phyloP scores from a whole-genome alignment of 1,140 invertebrate species.

The Campodea augens region DNA sequence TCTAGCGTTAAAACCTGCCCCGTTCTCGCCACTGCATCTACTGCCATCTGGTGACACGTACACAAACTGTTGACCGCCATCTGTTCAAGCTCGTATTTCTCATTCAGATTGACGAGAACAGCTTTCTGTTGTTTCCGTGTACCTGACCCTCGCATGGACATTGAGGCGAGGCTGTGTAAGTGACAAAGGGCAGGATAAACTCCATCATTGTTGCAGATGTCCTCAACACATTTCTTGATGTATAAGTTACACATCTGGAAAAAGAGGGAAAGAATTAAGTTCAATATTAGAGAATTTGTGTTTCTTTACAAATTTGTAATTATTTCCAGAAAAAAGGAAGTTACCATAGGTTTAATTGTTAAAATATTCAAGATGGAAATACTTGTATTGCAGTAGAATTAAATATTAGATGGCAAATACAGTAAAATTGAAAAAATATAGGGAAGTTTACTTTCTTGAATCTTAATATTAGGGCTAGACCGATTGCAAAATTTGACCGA shows the following conservation, averaged over 20 bases:
- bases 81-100: conserved; percentile 29
- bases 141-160: conserved; percentile 24
- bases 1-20: conserved; percentile 20
- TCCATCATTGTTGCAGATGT: conserved; percentile 29
- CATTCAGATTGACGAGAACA: conserved; percentile 23
- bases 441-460: too few species aligned
- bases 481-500: too few species aligned
- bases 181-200: conserved; percentile 28
- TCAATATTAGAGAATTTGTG: too few species aligned
- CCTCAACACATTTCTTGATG: conserved; percentile 30
- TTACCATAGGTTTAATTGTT: too few species aligned
- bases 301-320: too few species aligned
- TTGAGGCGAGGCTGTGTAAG: conserved; percentile 27
- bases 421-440: too few species aligned
- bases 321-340: too few species aligned
- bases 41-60: conserved; percentile 27
- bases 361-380: too few species aligned
- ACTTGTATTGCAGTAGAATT: too few species aligned
- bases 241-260: conserved; percentile 21
- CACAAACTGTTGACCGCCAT: conserved; percentile 27
- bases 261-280: too few species aligned
- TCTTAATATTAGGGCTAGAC: too few species aligned
- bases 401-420: too few species aligned
- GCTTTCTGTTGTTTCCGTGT: conserved; percentile 28
- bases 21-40: conserved; percentile 15